A percentile compares a stretch with the other conserved stretches of the same genome.
phyloP scores from a whole-genome alignment of 1,140 invertebrate genomes.

The Sycobia sp. region DNA sequence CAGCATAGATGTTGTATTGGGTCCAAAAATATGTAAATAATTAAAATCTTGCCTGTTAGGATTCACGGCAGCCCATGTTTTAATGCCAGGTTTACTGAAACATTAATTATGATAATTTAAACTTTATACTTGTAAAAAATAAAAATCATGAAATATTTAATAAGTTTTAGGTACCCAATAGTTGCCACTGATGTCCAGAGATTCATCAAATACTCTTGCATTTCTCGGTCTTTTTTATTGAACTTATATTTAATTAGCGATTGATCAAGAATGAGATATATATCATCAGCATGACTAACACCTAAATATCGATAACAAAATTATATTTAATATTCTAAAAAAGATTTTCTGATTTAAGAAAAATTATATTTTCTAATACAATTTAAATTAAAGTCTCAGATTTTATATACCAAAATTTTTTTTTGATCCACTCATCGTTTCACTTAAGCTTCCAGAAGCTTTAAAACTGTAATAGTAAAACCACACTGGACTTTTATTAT shows the following conservation, averaged over 20 bases:
- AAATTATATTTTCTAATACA: too few relatives aligned
- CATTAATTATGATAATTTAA: slow-evolving; percentile 4
- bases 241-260: slow-evolving; percentile 46
- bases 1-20: slow-evolving; percentile 56
- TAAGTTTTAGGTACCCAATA: slow-evolving; percentile 58
- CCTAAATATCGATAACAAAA: slow-evolving; percentile 55
- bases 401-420: slow-evolving; percentile 65
- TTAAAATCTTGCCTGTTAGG: slow-evolving; percentile 51
- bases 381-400: neutral
- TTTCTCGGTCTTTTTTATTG: slow-evolving; percentile 56
- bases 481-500: slow-evolving; percentile 65
- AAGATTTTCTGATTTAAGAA: too few relatives aligned
- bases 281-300: slow-evolving; percentile 68
- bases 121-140: too few relatives aligned
- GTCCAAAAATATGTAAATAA: slow-evolving; percentile 63
- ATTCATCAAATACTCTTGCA: slow-evolving; percentile 62
- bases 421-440: slow-evolving; percentile 54
- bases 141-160: too few relatives aligned
- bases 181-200: slow-evolving; percentile 64
- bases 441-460: slow-evolving; percentile 62
- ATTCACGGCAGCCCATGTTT: slow-evolving; percentile 50
- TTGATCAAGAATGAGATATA: slow-evolving; percentile 53
- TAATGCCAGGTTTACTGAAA: slow-evolving; percentile 51
- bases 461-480: slow-evolving; percentile 66
- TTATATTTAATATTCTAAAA: slow-evolving; percentile 8